Evolutionary conservation across 2,888 invertebrate genomes (phyloP).

Genomic region (Hyposoter dolosus): DNA sequence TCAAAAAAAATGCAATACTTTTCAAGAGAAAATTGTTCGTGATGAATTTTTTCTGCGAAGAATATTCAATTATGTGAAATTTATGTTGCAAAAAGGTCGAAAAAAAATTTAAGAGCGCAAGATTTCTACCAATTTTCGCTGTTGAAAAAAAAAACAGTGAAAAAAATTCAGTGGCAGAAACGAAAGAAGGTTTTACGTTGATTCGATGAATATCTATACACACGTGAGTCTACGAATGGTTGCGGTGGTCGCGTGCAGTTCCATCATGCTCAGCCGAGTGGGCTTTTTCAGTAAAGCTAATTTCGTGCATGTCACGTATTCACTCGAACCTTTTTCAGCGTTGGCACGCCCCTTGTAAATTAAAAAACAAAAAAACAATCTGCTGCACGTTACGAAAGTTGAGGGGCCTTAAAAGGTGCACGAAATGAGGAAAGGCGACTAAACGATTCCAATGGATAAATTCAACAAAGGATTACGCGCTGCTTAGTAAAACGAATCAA

Average conservation of each 20-base stretch:
- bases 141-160: conserved; percentile 3
- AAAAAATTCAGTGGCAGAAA: conserved; percentile 16
- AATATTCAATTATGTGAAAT: background rate
- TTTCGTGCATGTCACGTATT: conserved; percentile 68
- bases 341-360: conserved; percentile 21
- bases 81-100: background rate
- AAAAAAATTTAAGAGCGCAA: background rate
- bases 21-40: background rate
- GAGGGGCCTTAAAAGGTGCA: conserved; percentile 50
- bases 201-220: conserved; percentile 18
- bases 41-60: background rate
- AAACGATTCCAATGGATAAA: conserved; percentile 58
- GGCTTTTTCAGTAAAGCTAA: conserved; percentile 62
- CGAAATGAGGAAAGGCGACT: conserved; percentile 40
- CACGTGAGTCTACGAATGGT: conserved; percentile 1
- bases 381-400: conserved; percentile 3
- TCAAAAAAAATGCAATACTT: background rate
- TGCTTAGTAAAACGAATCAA: conserved; percentile 1
- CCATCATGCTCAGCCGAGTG: conserved; percentile 34
- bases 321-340: conserved; percentile 49
- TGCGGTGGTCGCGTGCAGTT: conserved; percentile 62
- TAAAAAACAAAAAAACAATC: conserved; percentile 19
- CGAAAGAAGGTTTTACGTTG: background rate
- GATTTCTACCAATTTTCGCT: conserved; percentile 17
- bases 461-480: conserved; percentile 55